Base-by-base conservation (phyloP, 2,888 invertebrate species). In the Harmothoe impar region DNA sequence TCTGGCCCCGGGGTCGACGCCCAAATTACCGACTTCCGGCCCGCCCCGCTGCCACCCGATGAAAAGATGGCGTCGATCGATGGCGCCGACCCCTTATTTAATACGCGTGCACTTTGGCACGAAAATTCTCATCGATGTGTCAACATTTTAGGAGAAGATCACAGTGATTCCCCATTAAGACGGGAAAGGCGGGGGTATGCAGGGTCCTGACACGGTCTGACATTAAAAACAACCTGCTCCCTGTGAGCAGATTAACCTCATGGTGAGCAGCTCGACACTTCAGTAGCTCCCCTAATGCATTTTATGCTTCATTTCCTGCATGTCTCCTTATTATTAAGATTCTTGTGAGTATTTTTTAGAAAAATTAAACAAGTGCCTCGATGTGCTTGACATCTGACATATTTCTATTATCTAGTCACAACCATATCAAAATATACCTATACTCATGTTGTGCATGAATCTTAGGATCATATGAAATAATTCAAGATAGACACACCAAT, bases 1-100 rank as follows among this genome's bases (percentile, higher is more conserved):
- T 17, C 20, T 81, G 81, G 81, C 81, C 81, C 81, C 81, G 35
- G 77, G 81, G 81, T 81, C 35, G 81, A 81, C 81, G 81, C 81
- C 81, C 81, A 81, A 81, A 81, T 81, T 81, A 81, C 81, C 81
- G 43, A 81, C 81, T 81, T 81, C 81, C 81, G 81, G 81, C 81
- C 35, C 15, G 43, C 31, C 25, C 62, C 62, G 25, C 31, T 43
- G 81, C n/a, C 72, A 25, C 23, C 35, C 81, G 43, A 81, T 81
- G 81, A 81, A 81, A 81, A 81, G 81, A 81, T 35, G 81, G 17
- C 35, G 43, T n/a, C 23, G 81, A 81, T 81, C 81, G 81, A 81
- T 81, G 81, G 23, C 5, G 35, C n/a, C 29, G 72, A 33, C 43
- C 72, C 81, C 43, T 81, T 81, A 81, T 81, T 81, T 81, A 81